Evolutionary conservation across 2,888 invertebrate species (phyloP).

Genomic region (Salticus scenicus): DNA sequence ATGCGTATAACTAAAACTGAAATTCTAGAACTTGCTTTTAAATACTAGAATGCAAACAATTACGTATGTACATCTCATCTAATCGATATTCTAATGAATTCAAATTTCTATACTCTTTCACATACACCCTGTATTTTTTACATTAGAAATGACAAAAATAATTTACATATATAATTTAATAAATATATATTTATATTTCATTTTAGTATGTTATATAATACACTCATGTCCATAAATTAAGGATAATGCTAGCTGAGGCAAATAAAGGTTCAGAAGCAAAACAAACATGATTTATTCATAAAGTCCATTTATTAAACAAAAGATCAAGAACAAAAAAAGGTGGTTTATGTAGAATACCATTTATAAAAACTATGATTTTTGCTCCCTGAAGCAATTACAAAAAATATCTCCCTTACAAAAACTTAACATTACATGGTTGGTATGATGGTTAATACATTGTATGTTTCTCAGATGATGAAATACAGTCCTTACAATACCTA

Average conservation of each 20-base stretch:
- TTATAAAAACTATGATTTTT: neutral
- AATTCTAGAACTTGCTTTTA: too few species aligned
- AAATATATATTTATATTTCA: too few species aligned
- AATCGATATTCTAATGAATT: too few species aligned
- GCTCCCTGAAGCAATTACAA: neutral
- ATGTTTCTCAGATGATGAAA: conserved; percentile 16
- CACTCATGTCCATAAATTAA: too few species aligned
- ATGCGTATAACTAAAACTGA: too few species aligned
- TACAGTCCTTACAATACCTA: neutral
- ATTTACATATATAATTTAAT: too few species aligned
- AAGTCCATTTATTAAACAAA: conserved; percentile 16
- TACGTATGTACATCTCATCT: too few species aligned
- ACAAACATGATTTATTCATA: neutral
- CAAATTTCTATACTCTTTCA: too few species aligned
- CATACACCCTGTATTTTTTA: too few species aligned
- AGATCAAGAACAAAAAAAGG: neutral
- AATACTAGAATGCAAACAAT: too few species aligned
- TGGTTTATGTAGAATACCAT: neutral
- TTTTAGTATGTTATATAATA: too few species aligned
- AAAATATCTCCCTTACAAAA: neutral
- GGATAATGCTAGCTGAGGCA: neutral
- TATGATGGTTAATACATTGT: conserved; percentile 19
- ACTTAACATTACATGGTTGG: conserved; percentile 2
- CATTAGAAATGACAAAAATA: too few species aligned
- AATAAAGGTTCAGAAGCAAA: neutral